phyloP scores from a whole-genome alignment of 2,113 vertebrate genomes.

The Clupea harengus region DNA sequence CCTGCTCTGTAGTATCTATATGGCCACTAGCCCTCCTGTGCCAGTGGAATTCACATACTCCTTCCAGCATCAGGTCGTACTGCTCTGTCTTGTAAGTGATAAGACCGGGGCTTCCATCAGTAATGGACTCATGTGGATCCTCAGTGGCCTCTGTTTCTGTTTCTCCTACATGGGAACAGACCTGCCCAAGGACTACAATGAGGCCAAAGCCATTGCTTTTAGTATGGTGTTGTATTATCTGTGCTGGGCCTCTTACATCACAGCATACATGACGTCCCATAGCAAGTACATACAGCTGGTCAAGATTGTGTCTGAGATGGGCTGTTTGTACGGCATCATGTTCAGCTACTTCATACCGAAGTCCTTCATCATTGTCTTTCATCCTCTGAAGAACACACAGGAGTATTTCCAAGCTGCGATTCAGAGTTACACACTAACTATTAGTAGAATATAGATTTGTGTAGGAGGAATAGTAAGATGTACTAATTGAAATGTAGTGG shows the following conservation, averaged over 20 bases:
- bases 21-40: slow-evolving; percentile 46
- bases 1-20: slow-evolving; percentile 51
- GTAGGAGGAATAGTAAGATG: too few species aligned
- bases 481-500: too few species aligned
- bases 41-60: slow-evolving; percentile 58
- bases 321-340: slow-evolving; percentile 68
- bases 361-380: slow-evolving; percentile 77
- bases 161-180: slow-evolving; percentile 85
- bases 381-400: slow-evolving; percentile 73
- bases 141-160: slow-evolving; percentile 72
- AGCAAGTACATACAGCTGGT: slow-evolving; percentile 58
- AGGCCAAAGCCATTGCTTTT: slow-evolving; percentile 84
- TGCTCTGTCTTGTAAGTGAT: slow-evolving; percentile 59
- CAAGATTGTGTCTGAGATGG: slow-evolving; percentile 60
- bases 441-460: slow-evolving; percentile 62
- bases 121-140: slow-evolving; percentile 44
- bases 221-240: slow-evolving; percentile 76
- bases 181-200: slow-evolving; percentile 86
- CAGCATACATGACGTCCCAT: slow-evolving; percentile 54
- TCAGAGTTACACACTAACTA: slow-evolving; percentile 77
- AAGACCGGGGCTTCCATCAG: not conserved
- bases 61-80: slow-evolving; percentile 62
- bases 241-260: slow-evolving; percentile 71
- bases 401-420: slow-evolving; percentile 82
- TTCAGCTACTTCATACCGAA: slow-evolving; percentile 81